Percentiles rank a stretch among this genome's conserved stretches.
These are phyloP conservation scores for Musca vetustissima DNA, from an alignment of 1,140 invertebrate genomes.

Conservation along the genomic window DNA sequence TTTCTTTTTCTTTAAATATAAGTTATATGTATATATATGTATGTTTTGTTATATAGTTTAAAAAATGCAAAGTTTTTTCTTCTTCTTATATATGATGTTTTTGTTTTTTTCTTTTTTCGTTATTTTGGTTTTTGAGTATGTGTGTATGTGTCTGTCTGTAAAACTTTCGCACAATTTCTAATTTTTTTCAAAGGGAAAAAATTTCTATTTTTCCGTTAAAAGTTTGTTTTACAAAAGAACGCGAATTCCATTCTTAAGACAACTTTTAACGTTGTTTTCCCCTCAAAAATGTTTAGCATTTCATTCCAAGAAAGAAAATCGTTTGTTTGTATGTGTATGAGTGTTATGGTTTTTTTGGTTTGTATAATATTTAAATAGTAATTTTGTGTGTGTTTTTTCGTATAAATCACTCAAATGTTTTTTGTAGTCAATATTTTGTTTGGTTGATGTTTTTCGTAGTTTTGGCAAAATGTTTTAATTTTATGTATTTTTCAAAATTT, in stretches of 20 bases:
- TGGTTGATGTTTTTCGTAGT: neutral
- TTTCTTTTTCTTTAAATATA: conserved; percentile 11
- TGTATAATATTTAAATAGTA: too few relatives aligned
- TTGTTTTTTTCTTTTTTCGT: too few relatives aligned
- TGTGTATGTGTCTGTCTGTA: conserved; percentile 15
- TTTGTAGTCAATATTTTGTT: neutral
- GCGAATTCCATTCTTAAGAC: too few relatives aligned
- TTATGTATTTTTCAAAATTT: too few relatives aligned
- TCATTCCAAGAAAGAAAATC: conserved; percentile 1
- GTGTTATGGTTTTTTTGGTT: neutral
- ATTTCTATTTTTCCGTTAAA: too few relatives aligned
- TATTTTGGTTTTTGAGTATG: conserved; percentile 12
- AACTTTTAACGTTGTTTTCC: neutral
- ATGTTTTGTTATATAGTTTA: conserved; percentile 1
- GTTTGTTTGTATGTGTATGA: neutral
- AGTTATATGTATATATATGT: conserved; percentile 2
- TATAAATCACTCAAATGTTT: conserved; percentile 8
- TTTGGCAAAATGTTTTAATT: neutral
- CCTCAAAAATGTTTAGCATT: neutral
- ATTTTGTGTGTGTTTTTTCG: neutral
- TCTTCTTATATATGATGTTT: conserved; percentile 22
- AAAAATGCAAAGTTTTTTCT: conserved; percentile 11
- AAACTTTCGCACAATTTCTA: conserved; percentile 15
- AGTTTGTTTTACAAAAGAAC: too few relatives aligned
- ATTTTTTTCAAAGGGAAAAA: neutral